These are phyloP conservation scores for Conops quadrifasciatus DNA, from an alignment of 2,888 invertebrate species.

Conservation along the genomic window DNA sequence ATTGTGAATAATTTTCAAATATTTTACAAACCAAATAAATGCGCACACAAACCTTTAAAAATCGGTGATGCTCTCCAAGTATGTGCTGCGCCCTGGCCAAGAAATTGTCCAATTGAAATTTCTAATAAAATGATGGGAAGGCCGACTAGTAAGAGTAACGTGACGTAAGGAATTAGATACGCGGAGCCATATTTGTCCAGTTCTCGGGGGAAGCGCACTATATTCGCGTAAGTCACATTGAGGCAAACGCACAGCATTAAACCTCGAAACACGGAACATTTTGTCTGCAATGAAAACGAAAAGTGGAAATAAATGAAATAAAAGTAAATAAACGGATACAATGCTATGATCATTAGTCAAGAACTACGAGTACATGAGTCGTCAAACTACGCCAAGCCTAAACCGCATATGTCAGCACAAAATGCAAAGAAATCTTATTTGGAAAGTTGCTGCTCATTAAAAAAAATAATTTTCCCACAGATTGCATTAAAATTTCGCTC, in stretches of 20 bases:
- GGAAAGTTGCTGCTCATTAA: no score
- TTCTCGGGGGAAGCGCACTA: constrained; percentile 65
- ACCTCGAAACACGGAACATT: constrained; percentile 66
- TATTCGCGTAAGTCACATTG: constrained; percentile 64
- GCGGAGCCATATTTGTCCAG: constrained; percentile 63
- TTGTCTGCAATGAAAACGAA: constrained; percentile 57
- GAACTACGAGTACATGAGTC: no score
- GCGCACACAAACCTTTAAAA: constrained; percentile 60
- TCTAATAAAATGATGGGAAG: constrained; percentile 64
- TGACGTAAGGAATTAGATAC: constrained; percentile 63
- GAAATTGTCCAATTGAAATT: constrained; percentile 65
- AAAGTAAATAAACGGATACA: no score
- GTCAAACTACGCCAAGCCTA: no score
- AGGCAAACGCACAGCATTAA: constrained; percentile 64
- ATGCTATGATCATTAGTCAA: no score
- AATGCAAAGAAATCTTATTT: no score
- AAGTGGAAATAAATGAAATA: no score
- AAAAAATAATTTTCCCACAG: no score
- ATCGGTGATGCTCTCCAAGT: constrained; percentile 65
- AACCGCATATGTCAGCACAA: no score
- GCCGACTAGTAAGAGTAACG: constrained; percentile 65
- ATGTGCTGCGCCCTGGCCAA: constrained; percentile 65
- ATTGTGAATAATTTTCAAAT: no score
- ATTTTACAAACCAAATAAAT: no score
- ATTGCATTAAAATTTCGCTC: no score